Evolutionary conservation across 1,140 invertebrate species (phyloP).

Genomic region (Drosophila sulfurigaster): DNA sequence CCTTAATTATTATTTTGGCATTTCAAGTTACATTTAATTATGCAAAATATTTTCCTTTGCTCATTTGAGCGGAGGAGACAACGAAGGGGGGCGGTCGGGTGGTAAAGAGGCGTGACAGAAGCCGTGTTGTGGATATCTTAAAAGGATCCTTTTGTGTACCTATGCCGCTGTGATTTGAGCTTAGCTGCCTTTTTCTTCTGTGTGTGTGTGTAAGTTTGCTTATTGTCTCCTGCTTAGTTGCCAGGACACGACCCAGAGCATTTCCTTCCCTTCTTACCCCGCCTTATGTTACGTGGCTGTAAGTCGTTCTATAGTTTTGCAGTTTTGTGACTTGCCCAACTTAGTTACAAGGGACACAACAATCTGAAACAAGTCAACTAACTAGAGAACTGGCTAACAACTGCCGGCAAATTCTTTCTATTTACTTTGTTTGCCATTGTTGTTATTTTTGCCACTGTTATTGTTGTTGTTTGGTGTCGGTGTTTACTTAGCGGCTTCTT

Average conservation of each 20-base stretch:
- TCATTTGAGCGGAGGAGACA: conserved; percentile 17
- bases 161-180: conserved; percentile 35
- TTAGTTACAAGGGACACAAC: conserved; percentile 35
- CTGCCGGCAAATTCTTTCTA: conserved; percentile 40
- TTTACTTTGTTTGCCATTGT: conserved; percentile 53
- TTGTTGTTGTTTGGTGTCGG: conserved; percentile 17
- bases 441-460: conserved; percentile 21
- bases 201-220: neutral
- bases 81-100: too few relatives aligned
- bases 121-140: conserved; percentile 1
- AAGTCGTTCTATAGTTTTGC: conserved; percentile 16
- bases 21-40: conserved; percentile 71
- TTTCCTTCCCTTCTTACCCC: neutral
- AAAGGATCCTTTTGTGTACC: conserved; percentile 8
- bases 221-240: conserved; percentile 26
- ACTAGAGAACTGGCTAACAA: conserved; percentile 29
- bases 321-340: conserved; percentile 36
- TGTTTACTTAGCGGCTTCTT: conserved; percentile 66
- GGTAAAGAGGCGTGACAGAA: neutral
- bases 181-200: conserved; percentile 25
- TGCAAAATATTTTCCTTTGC: conserved; percentile 58
- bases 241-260: conserved; percentile 17
- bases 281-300: neutral
- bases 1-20: conserved; percentile 78
- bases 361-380: conserved; percentile 38